Conservation (phyloP, 2,113 vertebrate species). For the Seriola rivoliana region DNA sequence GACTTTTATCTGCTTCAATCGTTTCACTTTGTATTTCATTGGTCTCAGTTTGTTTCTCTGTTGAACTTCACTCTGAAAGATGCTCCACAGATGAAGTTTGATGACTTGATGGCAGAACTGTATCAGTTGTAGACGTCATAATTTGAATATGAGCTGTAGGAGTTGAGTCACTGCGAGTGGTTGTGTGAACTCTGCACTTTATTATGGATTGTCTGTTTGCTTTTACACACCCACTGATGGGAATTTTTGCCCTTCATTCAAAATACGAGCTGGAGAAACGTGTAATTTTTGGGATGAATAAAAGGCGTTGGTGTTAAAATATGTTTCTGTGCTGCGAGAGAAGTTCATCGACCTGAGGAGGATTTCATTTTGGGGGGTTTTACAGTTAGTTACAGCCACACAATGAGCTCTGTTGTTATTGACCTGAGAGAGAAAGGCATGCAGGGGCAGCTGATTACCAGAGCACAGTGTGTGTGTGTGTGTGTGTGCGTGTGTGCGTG, state of each 20-base stretch:
- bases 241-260: neutral
- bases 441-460: slow-evolving; percentile 55
- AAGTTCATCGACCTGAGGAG: neutral
- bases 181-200: neutral
- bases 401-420: slow-evolving; percentile 57
- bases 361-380: neutral
- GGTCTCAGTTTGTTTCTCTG: too few relatives aligned
- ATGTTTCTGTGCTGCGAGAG: neutral
- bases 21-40: too few relatives aligned
- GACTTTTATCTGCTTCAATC: too few relatives aligned
- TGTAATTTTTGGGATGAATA: neutral
- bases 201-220: neutral
- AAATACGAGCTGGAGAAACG: neutral
- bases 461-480: slow-evolving; percentile 17
- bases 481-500: neutral
- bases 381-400: slow-evolving; percentile 11
- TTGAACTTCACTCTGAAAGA: too few relatives aligned
- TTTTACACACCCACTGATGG: too few relatives aligned
- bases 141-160: too few relatives aligned
- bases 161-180: too few relatives aligned
- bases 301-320: neutral
- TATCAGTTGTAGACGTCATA: too few relatives aligned
- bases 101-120: too few relatives aligned
- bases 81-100: too few relatives aligned
- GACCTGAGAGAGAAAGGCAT: slow-evolving; percentile 52